phyloP scores from a whole-genome alignment of 2,888 invertebrate species.

The Lordiphosa andalusiaca region DNA sequence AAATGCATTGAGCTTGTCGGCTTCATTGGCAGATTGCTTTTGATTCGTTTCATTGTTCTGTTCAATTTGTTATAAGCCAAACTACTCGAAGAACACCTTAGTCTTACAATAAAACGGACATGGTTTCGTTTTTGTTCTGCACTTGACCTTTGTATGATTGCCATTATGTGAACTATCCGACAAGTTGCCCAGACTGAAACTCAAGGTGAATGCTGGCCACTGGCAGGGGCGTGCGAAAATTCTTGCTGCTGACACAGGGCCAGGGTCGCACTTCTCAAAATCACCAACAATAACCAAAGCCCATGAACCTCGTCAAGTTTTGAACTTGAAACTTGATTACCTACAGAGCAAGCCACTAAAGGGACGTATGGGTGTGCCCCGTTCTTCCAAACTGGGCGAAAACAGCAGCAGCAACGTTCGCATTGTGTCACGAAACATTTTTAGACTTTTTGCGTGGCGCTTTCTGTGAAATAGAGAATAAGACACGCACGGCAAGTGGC shows the following conservation, averaged over 20 bases:
- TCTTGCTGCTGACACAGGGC: slow-evolving; percentile 58
- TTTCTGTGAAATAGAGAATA: slow-evolving; percentile 22
- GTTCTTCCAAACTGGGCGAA: slow-evolving; percentile 16
- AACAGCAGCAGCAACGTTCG: slow-evolving; percentile 32
- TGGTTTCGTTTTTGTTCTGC: slow-evolving; percentile 10
- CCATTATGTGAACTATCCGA: too few species aligned
- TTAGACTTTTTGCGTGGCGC: slow-evolving; percentile 42
- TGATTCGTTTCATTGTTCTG: too few species aligned
- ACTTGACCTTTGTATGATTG: slow-evolving; percentile 24
- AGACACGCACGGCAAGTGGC: slow-evolving; percentile 59
- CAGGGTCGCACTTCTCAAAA: slow-evolving; percentile 58
- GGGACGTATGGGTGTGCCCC: slow-evolving; percentile 25
- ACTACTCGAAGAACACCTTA: too few species aligned
- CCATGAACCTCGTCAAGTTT: slow-evolving; percentile 66
- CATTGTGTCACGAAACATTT: slow-evolving; percentile 69
- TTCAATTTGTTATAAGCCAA: too few species aligned
- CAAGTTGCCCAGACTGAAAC: slow-evolving; percentile 30
- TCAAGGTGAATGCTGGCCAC: slow-evolving; percentile 46
- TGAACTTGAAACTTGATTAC: slow-evolving; percentile 75
- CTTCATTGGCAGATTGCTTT: too few species aligned
- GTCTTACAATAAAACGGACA: neutral
- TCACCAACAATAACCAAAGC: slow-evolving; percentile 47
- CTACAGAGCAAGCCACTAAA: slow-evolving; percentile 61
- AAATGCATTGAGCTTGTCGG: too few species aligned
- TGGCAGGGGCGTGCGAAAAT: slow-evolving; percentile 44